Base-by-base conservation (phyloP, 2,888 invertebrate species). In the Oligia latruncula region DNA sequence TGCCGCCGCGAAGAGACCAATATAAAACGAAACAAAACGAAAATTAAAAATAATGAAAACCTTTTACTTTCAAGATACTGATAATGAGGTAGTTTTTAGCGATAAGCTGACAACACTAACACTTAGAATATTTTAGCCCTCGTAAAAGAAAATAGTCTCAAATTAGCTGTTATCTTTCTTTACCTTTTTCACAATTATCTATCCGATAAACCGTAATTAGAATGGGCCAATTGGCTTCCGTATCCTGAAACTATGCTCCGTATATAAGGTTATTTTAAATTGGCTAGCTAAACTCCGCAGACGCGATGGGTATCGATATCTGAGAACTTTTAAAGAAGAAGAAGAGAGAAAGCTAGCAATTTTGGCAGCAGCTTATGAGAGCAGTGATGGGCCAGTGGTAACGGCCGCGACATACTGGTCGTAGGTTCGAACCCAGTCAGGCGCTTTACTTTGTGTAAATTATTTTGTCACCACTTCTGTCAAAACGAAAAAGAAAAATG, bases 101-200 rank as follows among this genome's bases (percentile, higher is more conserved):
- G 68, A 66, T 71, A 83, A 83, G 49, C 77, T 62, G 46, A 23
- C 20, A 17, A 77, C 29, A n/a, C 43, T 71, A 65, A 70, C 64
- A 68, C 40, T 86, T 65, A 29, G 49, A 87, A 70, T 55, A 55
- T 77, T 68, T 46, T 35, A 60, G 70, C 40, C 40, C 23, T 43
- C 40, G 6, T 83, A 43, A 78, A 83, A 83, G 72, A 78, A 49
- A 83, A 87, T 46, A 15, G 70, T 66, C 60, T 35, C n/a, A 15
- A 13, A 70, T 87, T 72, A 77, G 43, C 23, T 11, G 65, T 68
- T 73, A 60, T 65, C 67, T 76, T 82, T 64, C 55, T 68, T 43
- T 78, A 49, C 66, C 46, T 68, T 65, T 70, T 83, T 55, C 20
- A 29, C 29, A 66, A 60, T 65, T 49, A 20, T 9, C 46, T 29